These are phyloP conservation scores for Drosophila dunni DNA, from an alignment of 1,140 invertebrate genomes.

Conservation along the genomic window DNA sequence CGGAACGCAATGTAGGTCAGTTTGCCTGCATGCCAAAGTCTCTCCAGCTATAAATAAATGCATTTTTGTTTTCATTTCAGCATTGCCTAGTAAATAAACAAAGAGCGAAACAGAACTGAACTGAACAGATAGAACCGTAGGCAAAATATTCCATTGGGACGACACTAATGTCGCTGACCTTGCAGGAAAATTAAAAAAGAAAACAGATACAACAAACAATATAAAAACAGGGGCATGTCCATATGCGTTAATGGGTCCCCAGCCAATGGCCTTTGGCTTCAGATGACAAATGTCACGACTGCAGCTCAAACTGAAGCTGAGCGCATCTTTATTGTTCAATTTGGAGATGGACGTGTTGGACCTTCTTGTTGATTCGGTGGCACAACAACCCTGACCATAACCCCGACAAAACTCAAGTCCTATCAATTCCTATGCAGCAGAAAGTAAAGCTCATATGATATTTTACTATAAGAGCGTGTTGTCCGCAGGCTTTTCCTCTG, in stretches of 20 bases:
- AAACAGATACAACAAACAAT: too few species aligned
- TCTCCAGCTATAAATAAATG: constrained; percentile 66
- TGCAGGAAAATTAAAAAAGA: constrained; percentile 29
- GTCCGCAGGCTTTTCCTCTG: constrained; percentile 27
- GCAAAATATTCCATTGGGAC: constrained; percentile 49
- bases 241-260: constrained; percentile 15
- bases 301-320: constrained; percentile 18
- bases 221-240: constrained; percentile 38
- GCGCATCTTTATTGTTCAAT: constrained; percentile 19
- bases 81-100: constrained; percentile 61
- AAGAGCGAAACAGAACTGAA: constrained; percentile 26
- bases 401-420: not conserved
- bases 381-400: not conserved
- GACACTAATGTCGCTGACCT: constrained; percentile 46
- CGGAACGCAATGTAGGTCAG: constrained; percentile 69
- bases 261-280: constrained; percentile 39
- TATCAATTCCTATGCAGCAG: constrained; percentile 39
- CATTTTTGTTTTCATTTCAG: constrained; percentile 57
- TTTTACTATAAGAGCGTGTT: constrained; percentile 10
- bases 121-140: constrained; percentile 23
- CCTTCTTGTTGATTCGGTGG: constrained; percentile 8
- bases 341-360: constrained; percentile 1
- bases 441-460: constrained; percentile 5
- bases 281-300: constrained; percentile 36
- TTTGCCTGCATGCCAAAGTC: constrained; percentile 52